Percentiles rank a stretch among this genome's conserved stretches.
These are phyloP conservation scores for Dolichomitus sp. DNA, from an alignment of 2,888 invertebrate genomes.

Conservation along the genomic window DNA sequence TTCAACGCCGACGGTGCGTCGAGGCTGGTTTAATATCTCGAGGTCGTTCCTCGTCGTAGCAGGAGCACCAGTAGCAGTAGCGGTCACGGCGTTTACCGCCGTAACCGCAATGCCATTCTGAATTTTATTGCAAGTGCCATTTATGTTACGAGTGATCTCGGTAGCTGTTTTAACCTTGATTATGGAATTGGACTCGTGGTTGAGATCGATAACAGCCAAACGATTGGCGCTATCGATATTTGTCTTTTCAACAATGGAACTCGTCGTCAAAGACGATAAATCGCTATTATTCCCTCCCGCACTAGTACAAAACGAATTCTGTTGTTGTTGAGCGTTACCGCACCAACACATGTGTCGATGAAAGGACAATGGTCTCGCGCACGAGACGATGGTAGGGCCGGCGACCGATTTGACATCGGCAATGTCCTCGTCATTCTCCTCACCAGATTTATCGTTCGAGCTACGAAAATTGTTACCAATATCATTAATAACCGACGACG, in stretches of 20 bases:
- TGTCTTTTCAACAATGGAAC: slow-evolving; percentile 9
- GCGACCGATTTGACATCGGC: slow-evolving; percentile 35
- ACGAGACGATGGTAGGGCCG: slow-evolving; percentile 64
- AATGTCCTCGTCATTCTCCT: slow-evolving; percentile 31
- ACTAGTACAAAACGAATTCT: slow-evolving; percentile 42
- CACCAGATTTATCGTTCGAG: background rate
- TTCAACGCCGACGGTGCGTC: slow-evolving; percentile 46
- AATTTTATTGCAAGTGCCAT: slow-evolving; percentile 58
- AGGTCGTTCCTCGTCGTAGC: slow-evolving; percentile 49
- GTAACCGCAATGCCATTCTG: slow-evolving; percentile 52
- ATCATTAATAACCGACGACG: background rate
- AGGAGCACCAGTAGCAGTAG: slow-evolving; percentile 20
- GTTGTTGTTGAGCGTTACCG: slow-evolving; percentile 58
- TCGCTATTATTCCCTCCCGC: slow-evolving; percentile 33
- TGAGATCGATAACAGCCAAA: slow-evolving; percentile 31
- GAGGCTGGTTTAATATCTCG: slow-evolving; percentile 47
- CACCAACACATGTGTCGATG: slow-evolving; percentile 84
- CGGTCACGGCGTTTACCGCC: slow-evolving; percentile 22
- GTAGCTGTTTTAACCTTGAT: slow-evolving; percentile 63
- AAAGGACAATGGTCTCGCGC: slow-evolving; percentile 83
- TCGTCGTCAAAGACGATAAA: slow-evolving; percentile 31
- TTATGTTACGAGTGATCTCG: slow-evolving; percentile 62
- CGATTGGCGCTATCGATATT: slow-evolving; percentile 21
- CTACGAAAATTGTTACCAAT: slow-evolving; percentile 22
- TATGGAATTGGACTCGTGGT: slow-evolving; percentile 33